A percentile compares a stretch with the other conserved stretches of the same genome.
phyloP scores from a whole-genome alignment of 1,140 invertebrate species.

The Pogonus chalceus region DNA sequence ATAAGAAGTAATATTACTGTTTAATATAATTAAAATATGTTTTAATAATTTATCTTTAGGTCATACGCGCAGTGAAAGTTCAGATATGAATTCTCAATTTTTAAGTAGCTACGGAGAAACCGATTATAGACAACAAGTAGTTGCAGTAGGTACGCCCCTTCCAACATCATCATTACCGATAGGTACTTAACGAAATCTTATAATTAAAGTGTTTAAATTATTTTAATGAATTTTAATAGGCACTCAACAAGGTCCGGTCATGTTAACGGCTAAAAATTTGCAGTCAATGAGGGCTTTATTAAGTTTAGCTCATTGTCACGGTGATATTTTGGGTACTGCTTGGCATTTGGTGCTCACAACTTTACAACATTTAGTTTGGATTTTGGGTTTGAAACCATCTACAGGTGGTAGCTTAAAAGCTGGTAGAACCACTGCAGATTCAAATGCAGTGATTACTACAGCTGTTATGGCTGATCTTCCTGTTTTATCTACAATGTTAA shows the following conservation, averaged over 20 bases:
- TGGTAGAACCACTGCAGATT: slow-evolving; percentile 55
- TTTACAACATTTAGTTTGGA: slow-evolving; percentile 94
- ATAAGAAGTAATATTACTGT: slow-evolving; percentile 27
- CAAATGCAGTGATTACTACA: slow-evolving; percentile 89
- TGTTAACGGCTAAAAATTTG: slow-evolving; percentile 95
- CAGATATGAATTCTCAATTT: slow-evolving; percentile 41
- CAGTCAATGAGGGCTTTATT: slow-evolving; percentile 90
- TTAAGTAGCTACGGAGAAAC: slow-evolving; percentile 43
- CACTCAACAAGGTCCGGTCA: slow-evolving; percentile 88
- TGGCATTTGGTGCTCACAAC: slow-evolving; percentile 95
- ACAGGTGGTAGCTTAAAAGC: slow-evolving; percentile 85
- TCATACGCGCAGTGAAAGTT: slow-evolving; percentile 35
- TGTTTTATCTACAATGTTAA: slow-evolving; percentile 85
- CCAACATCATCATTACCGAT: slow-evolving; percentile 70
- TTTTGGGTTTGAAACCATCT: slow-evolving; percentile 89
- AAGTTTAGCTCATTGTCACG: slow-evolving; percentile 82
- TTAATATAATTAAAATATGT: not conserved
- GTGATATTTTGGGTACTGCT: slow-evolving; percentile 80
- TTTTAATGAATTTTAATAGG: slow-evolving; percentile 32
- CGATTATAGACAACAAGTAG: slow-evolving; percentile 79
- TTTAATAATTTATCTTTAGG: slow-evolving; percentile 16
- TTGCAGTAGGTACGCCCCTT: slow-evolving; percentile 85
- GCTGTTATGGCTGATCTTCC: slow-evolving; percentile 93
- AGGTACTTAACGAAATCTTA: slow-evolving; percentile 34
- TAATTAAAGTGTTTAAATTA: slow-evolving; percentile 3